Conservation (phyloP, 2,113 vertebrate genomes). For the Sigmodon hispidus region DNA sequence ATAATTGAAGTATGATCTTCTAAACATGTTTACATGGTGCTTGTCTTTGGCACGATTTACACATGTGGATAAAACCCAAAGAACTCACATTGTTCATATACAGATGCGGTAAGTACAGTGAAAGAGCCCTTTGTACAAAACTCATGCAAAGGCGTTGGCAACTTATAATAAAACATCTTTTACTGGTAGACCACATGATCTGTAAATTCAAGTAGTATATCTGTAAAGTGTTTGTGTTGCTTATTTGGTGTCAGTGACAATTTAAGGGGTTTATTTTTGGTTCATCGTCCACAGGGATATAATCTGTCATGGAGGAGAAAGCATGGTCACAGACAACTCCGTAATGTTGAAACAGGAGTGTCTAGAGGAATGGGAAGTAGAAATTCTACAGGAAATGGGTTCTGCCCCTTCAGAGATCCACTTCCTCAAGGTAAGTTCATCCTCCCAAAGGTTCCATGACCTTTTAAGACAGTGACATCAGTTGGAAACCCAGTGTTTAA, state of each 20-base stretch:
- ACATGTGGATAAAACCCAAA: neutral
- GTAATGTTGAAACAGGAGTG: neutral
- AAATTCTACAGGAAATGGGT: neutral
- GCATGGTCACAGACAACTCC: neutral
- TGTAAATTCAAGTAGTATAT: neutral
- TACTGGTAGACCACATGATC: neutral
- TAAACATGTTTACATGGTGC: neutral
- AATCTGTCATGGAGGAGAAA: neutral
- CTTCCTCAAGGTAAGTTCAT: neutral
- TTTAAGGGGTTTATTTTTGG: neutral
- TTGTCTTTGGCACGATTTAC: neutral
- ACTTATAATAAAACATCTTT: neutral
- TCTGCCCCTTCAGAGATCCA: neutral
- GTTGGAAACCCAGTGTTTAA: neutral
- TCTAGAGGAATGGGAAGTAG: neutral
- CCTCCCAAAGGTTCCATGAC: neutral
- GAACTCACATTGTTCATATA: neutral
- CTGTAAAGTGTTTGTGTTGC: neutral
- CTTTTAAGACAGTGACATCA: neutral
- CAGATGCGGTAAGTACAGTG: neutral
- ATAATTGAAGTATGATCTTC: neutral
- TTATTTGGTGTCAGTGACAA: neutral
- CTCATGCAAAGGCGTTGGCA: neutral
- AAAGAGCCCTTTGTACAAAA: neutral
- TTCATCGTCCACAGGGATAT: neutral